phyloP scores from a whole-genome alignment of 1,140 invertebrate species.

The Batillaria attramentaria region DNA sequence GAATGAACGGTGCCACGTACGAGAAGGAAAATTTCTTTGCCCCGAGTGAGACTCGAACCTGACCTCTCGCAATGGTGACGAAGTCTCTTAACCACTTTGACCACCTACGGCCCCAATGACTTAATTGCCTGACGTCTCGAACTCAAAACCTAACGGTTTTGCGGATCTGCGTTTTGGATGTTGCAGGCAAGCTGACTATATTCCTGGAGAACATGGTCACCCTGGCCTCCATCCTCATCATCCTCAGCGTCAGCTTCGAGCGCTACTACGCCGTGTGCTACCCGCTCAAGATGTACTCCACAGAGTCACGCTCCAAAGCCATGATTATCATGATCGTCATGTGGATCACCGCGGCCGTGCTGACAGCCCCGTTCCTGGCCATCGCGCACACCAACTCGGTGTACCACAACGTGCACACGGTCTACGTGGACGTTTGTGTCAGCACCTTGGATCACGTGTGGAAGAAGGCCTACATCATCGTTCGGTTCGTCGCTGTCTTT shows the following conservation, averaged over 20 bases:
- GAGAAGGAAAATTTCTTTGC: no score
- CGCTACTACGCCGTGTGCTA: constrained; percentile 96
- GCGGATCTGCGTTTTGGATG: constrained; percentile 13
- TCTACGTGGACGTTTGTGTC: constrained; percentile 48
- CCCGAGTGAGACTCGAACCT: no score
- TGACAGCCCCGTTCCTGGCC: constrained; percentile 45
- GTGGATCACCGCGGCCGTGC: constrained; percentile 40
- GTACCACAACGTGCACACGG: constrained; percentile 42
- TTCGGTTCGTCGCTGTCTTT: constrained; percentile 47
- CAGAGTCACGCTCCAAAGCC: constrained; percentile 33
- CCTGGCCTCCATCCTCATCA: constrained; percentile 94
- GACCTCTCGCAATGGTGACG: no score
- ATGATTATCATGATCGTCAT: constrained; percentile 40
- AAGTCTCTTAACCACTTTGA: no score
- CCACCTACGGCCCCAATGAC: neutral
- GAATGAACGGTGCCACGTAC: no score
- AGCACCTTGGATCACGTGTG: constrained; percentile 42
- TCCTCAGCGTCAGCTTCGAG: constrained; percentile 89
- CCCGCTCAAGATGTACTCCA: constrained; percentile 76
- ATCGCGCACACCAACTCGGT: constrained; percentile 40
- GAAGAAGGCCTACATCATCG: constrained; percentile 47
- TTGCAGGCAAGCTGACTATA: constrained; percentile 80
- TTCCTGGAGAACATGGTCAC: constrained; percentile 93
- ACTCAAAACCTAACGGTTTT: neutral
- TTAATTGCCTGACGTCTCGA: neutral